These are phyloP conservation scores for Ageneiosus marmoratus DNA, from an alignment of 2,113 vertebrate species.

Conservation along the genomic window DNA sequence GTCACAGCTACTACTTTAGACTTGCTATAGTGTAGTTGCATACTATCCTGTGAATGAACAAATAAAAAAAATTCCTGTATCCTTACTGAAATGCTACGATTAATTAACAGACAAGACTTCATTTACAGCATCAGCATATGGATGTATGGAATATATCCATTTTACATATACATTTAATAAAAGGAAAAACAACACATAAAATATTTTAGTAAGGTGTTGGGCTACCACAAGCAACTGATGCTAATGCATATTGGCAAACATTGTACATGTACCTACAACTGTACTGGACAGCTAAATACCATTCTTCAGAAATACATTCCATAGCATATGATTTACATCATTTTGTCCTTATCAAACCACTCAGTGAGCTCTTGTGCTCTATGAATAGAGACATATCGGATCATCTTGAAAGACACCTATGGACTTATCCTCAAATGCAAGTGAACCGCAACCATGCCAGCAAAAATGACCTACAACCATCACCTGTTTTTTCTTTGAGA, in stretches of 20 bases:
- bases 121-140: background rate
- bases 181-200: background rate
- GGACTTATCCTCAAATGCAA: background rate
- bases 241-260: background rate
- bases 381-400: too few relatives aligned
- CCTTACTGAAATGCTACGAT: background rate
- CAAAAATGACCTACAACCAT: background rate
- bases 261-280: background rate
- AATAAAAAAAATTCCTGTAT: background rate
- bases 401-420: background rate
- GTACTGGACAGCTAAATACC: background rate
- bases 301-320: background rate
- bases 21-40: slow-evolving; percentile 87
- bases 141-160: background rate
- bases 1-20: slow-evolving; percentile 86
- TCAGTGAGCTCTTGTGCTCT: background rate
- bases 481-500: background rate
- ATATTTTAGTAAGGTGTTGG: background rate
- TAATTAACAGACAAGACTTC: background rate
- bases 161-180: background rate
- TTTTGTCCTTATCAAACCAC: background rate
- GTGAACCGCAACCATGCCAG: background rate
- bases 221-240: too few relatives aligned
- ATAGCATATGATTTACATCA: too few relatives aligned
- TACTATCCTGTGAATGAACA: slow-evolving; percentile 77